Percentiles rank a stretch among this genome's conserved stretches.
Conservation (phyloP, 2,797 vertebrate genomes). For the Lophius americanus region DNA sequence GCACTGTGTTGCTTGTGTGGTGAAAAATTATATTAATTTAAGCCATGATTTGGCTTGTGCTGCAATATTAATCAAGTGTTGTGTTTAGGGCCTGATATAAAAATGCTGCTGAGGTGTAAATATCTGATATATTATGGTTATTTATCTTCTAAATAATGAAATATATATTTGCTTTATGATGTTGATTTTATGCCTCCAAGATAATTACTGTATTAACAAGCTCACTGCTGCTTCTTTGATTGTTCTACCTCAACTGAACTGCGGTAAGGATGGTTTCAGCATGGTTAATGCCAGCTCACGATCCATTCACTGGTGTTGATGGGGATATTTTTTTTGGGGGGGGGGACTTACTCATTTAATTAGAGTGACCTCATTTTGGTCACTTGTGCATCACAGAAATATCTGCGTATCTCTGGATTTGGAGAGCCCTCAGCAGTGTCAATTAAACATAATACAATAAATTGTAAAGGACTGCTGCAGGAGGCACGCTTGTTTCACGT, state of each 20-base stretch:
- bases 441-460: not conserved
- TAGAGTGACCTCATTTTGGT: not conserved
- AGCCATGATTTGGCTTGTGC: conserved; percentile 18
- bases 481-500: conserved; percentile 3
- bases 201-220: conserved; percentile 40
- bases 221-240: conserved; percentile 31
- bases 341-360: not conserved
- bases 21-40: conserved; percentile 11
- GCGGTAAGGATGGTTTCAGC: not conserved
- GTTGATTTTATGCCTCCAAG: conserved; percentile 1
- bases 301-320: conserved; percentile 4
- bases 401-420: not conserved
- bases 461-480: not conserved
- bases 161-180: conserved; percentile 15
- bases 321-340: not conserved
- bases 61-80: conserved; percentile 25
- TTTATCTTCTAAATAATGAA: conserved; percentile 48
- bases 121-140: conserved; percentile 43
- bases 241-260: conserved; percentile 32
- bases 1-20: conserved; percentile 2
- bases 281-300: not conserved
- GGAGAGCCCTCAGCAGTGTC: not conserved
- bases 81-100: conserved; percentile 4
- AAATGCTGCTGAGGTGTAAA: conserved; percentile 59
- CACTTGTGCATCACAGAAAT: not conserved